phyloP scores from a whole-genome alignment of 2,113 vertebrate species.

The Callorhinus ursinus region DNA sequence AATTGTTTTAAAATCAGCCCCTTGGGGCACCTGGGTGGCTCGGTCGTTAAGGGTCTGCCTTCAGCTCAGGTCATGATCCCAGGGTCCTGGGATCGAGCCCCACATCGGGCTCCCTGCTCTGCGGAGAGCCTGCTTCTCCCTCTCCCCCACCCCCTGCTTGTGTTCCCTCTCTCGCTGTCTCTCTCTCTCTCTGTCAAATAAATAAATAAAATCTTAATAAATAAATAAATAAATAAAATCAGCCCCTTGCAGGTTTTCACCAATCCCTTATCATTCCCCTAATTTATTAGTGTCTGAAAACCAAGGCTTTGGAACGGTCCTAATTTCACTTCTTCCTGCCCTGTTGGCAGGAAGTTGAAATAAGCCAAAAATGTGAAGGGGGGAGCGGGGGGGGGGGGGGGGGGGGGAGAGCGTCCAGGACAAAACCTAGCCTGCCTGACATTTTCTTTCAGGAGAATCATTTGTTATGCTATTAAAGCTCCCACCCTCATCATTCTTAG shows the following conservation, averaged over 20 bases:
- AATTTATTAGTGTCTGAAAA: slow-evolving; percentile 60
- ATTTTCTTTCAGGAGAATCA: not conserved
- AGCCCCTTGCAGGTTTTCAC: not conserved
- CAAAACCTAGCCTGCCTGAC: not conserved
- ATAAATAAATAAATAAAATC: not conserved
- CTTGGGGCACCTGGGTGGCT: too few relatives aligned
- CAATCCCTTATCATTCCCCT: slow-evolving; percentile 13
- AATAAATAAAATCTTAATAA: too few relatives aligned
- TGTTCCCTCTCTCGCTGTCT: too few relatives aligned
- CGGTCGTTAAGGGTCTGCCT: too few relatives aligned
- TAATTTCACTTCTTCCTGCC: slow-evolving; percentile 52
- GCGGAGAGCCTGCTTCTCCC: too few relatives aligned
- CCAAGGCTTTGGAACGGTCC: slow-evolving; percentile 44
- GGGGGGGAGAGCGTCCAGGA: slow-evolving; percentile 29
- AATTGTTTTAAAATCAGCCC: not conserved
- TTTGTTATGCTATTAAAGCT: not conserved
- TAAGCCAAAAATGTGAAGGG: slow-evolving; percentile 35
- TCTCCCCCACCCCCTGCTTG: too few relatives aligned
- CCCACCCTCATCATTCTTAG: not conserved
- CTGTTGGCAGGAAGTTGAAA: slow-evolving; percentile 62
- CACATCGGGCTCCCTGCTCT: too few relatives aligned
- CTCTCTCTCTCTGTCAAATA: too few relatives aligned
- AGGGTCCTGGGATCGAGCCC: too few relatives aligned
- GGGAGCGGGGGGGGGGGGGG: not conserved
- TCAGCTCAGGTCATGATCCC: too few relatives aligned